phyloP scores from a whole-genome alignment of 1,140 invertebrate species.

The Caerostris extrusa region DNA sequence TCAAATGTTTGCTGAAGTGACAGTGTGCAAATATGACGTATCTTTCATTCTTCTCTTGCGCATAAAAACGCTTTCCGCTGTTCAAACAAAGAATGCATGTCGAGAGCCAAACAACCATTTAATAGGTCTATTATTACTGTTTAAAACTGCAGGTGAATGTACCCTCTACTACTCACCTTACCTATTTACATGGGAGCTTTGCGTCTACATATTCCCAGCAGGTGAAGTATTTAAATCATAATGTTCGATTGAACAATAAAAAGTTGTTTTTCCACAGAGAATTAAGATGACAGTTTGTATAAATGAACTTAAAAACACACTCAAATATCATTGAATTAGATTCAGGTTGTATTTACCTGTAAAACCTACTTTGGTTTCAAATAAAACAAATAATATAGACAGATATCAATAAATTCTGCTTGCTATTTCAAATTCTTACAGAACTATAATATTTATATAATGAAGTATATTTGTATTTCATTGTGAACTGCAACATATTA shows the following conservation, averaged over 20 bases:
- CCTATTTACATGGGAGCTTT: not conserved
- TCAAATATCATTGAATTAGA: not conserved
- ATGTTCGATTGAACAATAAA: not conserved
- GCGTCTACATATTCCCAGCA: not conserved
- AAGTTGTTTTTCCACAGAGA: not conserved
- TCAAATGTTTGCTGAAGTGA: not conserved
- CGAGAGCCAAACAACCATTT: slow-evolving; percentile 44
- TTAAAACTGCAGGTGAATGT: slow-evolving; percentile 47
- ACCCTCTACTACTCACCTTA: not conserved
- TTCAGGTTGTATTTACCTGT: not conserved
- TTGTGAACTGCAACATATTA: too few relatives aligned
- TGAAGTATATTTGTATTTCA: too few relatives aligned
- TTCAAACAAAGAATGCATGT: slow-evolving; percentile 29
- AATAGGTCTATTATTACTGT: slow-evolving; percentile 52
- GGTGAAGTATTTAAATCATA: not conserved
- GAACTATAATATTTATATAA: too few relatives aligned
- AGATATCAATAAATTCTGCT: not conserved
- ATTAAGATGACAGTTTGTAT: not conserved
- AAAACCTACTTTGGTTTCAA: too few relatives aligned
- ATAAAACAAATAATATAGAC: not conserved
- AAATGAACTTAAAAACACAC: not conserved
- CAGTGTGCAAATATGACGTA: slow-evolving; percentile 34
- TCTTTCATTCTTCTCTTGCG: slow-evolving; percentile 25
- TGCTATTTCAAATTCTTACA: too few relatives aligned
- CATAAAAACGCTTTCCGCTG: slow-evolving; percentile 27